Conservation (phyloP, 2,888 invertebrate species). For the Agrochola circellaris region DNA sequence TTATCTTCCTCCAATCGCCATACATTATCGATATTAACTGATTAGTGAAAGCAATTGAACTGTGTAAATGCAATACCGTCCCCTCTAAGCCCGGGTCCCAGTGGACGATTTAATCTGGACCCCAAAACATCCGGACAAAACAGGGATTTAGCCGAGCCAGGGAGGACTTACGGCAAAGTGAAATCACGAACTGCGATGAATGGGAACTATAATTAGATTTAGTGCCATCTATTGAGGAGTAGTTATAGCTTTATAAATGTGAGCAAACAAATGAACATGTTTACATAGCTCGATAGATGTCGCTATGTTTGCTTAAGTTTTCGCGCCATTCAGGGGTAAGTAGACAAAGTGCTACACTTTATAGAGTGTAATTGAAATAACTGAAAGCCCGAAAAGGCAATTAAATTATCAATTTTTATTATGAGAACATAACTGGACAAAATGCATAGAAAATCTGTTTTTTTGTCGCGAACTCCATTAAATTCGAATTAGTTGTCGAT, state of each 20-base stretch:
- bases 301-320: conserved; percentile 5
- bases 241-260: conserved; percentile 4
- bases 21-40: conserved; percentile 63
- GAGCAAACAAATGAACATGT: neutral
- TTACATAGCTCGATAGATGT: conserved; percentile 26
- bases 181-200: conserved; percentile 38
- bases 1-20: conserved; percentile 33
- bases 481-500: conserved; percentile 11
- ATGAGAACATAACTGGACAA: neutral
- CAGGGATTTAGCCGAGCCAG: conserved; percentile 57
- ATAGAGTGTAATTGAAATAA: neutral
- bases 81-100: conserved; percentile 55
- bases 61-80: conserved; percentile 67
- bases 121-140: conserved; percentile 68
- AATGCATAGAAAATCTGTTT: neutral
- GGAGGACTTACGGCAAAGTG: conserved; percentile 46
- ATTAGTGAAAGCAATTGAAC: conserved; percentile 69
- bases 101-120: conserved; percentile 67
- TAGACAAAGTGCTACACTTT: no score
- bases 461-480: no score
- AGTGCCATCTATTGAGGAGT: conserved; percentile 49
- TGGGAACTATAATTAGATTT: conserved; percentile 25
- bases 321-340: rapidly evolving
- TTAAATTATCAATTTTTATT: neutral
- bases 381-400: neutral